A percentile compares a stretch with the other conserved stretches of the same genome.
phyloP scores from a whole-genome alignment of 2,888 invertebrate species.

The Heliconius aoede region DNA sequence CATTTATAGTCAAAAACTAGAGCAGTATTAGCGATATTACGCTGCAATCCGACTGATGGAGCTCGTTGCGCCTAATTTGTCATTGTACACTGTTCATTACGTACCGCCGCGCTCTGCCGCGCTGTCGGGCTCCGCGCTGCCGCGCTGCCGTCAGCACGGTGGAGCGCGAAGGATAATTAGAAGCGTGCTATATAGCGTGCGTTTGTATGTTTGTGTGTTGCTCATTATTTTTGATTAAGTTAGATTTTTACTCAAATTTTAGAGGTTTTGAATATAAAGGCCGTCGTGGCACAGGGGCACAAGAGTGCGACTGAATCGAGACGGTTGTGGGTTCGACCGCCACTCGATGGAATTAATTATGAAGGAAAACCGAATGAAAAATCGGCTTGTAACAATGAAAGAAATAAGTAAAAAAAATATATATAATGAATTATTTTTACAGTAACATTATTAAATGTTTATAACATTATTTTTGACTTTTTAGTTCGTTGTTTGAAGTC shows the following conservation, averaged over 20 bases:
- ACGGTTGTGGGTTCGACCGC: neutral
- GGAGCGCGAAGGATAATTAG: conserved; percentile 33
- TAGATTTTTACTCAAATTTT: no score
- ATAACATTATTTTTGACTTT: no score
- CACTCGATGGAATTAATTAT: neutral
- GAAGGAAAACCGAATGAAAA: no score
- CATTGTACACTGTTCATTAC: conserved; percentile 39
- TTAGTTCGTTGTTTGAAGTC: no score
- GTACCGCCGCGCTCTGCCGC: conserved; percentile 26
- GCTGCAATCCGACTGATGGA: conserved; percentile 22
- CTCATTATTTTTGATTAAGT: neutral
- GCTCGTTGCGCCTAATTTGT: conserved; percentile 35
- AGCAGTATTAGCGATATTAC: neutral
- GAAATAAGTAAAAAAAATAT: no score
- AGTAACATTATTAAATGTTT: no score
- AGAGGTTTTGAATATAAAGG: no score
- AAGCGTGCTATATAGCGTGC: conserved; percentile 7
- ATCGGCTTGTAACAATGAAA: no score
- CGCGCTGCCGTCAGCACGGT: conserved; percentile 29
- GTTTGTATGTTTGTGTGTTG: neutral
- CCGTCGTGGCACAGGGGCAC: neutral
- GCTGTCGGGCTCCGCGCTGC: no score
- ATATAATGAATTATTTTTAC: no score
- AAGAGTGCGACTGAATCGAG: no score
- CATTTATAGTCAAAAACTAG: conserved; percentile 1